Base-by-base conservation (phyloP, 2,888 invertebrate genomes). In the Ditula angustiorana region DNA sequence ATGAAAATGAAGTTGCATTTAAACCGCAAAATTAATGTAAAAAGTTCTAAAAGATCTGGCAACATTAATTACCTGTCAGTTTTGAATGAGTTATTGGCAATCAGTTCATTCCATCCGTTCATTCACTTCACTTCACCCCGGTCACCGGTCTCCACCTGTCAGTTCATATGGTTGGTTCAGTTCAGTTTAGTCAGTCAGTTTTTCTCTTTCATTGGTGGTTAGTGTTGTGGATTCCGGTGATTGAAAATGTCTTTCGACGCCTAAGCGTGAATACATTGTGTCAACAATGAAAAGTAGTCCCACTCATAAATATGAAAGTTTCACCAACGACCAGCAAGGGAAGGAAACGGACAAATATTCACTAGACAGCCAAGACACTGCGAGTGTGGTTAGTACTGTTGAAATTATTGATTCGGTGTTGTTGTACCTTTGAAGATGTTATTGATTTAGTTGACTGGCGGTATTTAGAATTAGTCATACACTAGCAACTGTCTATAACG, bases 221-320 rank as follows among this genome's bases (percentile, higher is more conserved):
- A 77, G 82, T 84, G 85, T 85, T 77, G 87, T 87, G 75, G 50
- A 79, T 78, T 73, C 79, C 73, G 74, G 81, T 74, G 74, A 72
- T 72, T 71, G 75, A 83, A 88, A 88, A 92, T 92, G 92, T 86
- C 82, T 86, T 75, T 87, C 82, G 84, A 81, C 76, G 87, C 87
- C 74, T 90, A 85, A 83, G 81, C 80, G 77, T 73, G 67, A 75
- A 81, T 79, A 79, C 82, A 78, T 84, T 77, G 80, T 81, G 81
- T 86, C 82, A 90, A 93, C 86, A 82, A 93, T 93, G 93, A 92
- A 90, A 92, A 92, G 86, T 83, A 92, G 92, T 74, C 92, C 93
- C 67, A 86, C 87, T 72, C 89, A 86, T 77, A 92, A 93, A 87
- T 92, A 92, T 93, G 93, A 92, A 67, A 87, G 86, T 82, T 92